Percentiles rank a stretch among this genome's conserved stretches.
Evolutionary conservation across 2,888 invertebrate genomes (phyloP).

Genomic region (Chymomyza procnemis): DNA sequence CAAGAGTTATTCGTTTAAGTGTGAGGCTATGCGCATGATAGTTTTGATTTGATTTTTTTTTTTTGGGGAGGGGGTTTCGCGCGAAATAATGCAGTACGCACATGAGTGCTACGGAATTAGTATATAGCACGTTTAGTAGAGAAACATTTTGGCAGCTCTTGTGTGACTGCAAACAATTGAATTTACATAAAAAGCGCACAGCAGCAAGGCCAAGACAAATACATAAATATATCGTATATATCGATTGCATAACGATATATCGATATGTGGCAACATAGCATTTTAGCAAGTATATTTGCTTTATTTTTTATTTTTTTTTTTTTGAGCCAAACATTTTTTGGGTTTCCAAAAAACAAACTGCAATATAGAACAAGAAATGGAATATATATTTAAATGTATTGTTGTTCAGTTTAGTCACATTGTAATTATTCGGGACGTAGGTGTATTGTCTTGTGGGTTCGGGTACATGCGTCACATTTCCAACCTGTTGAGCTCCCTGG

Average conservation of each 20-base stretch:
- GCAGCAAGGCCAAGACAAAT: background rate
- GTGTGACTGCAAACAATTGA: background rate
- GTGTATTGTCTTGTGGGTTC: slow-evolving; percentile 79
- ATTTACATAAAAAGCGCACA: slow-evolving; percentile 2
- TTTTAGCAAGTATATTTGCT: background rate
- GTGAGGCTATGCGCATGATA: too few relatives aligned
- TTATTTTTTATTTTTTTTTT: slow-evolving; percentile 10
- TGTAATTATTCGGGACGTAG: slow-evolving; percentile 79
- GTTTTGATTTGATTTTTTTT: too few relatives aligned
- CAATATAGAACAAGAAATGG: slow-evolving; percentile 54
- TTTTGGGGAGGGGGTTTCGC: too few relatives aligned
- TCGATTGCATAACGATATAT: background rate
- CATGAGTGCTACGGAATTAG: too few relatives aligned
- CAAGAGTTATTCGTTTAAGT: too few relatives aligned
- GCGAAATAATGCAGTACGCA: too few relatives aligned
- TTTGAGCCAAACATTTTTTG: slow-evolving; percentile 9
- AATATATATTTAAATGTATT: slow-evolving; percentile 75
- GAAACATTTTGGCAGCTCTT: background rate
- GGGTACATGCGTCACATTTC: slow-evolving; percentile 79
- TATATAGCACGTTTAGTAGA: background rate
- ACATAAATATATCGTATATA: background rate
- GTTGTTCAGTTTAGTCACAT: slow-evolving; percentile 80
- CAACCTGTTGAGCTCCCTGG: slow-evolving; percentile 99
- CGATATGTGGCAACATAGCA: background rate
- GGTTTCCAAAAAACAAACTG: slow-evolving; percentile 74